Evolutionary conservation across 2,888 invertebrate genomes (phyloP).

Genomic region (Actias luna): DNA sequence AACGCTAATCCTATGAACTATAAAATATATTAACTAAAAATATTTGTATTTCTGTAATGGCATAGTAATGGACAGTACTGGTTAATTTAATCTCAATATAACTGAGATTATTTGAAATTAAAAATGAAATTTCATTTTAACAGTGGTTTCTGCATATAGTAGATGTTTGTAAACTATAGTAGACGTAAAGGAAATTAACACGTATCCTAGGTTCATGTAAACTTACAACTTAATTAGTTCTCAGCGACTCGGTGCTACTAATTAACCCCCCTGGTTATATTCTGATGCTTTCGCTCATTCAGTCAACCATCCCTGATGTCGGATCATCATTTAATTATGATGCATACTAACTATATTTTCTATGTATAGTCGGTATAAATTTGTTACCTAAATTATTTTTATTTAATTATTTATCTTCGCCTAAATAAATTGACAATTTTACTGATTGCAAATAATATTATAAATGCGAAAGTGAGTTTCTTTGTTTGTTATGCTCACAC

Average conservation of each 20-base stretch:
- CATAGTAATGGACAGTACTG: too few species aligned
- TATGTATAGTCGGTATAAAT: background rate
- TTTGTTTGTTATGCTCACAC: too few species aligned
- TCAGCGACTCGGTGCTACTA: background rate
- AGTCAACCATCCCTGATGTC: background rate
- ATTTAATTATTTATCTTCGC: background rate
- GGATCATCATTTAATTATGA: background rate
- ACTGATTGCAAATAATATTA: too few species aligned
- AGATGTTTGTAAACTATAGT: background rate
- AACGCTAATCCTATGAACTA: too few species aligned
- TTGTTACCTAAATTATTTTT: background rate
- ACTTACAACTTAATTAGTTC: conserved; percentile 5
- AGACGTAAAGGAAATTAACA: conserved; percentile 3
- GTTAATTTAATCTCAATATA: too few species aligned
- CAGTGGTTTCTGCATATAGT: background rate
- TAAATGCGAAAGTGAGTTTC: too few species aligned
- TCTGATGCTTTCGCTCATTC: conserved; percentile 1
- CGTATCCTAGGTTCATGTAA: background rate
- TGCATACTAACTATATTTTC: background rate
- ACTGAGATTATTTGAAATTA: too few species aligned
- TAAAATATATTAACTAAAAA: too few species aligned
- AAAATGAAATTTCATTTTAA: background rate
- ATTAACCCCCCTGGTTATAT: conserved; percentile 7
- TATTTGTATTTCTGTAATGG: too few species aligned
- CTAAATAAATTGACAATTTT: background rate